Conservation (phyloP, 1,140 invertebrate genomes). For the Pseudomyrmex gracilis region DNA sequence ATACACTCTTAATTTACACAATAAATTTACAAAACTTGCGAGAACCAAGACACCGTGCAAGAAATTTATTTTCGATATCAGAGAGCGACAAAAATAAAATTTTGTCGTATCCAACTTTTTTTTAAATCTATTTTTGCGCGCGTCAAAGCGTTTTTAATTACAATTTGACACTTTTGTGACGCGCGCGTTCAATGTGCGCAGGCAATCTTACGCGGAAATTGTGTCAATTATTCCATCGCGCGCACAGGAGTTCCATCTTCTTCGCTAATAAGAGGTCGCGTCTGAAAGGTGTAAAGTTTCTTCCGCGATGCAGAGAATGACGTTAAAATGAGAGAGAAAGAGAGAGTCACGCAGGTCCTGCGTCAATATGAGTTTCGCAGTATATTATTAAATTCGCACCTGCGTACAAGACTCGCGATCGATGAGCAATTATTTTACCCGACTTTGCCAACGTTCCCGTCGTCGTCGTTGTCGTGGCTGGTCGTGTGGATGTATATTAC, state of each 20-base stretch:
- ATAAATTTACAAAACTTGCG: not conserved
- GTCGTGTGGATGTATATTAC: constrained; percentile 62
- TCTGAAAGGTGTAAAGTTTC: constrained; percentile 34
- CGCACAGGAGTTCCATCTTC: constrained; percentile 9
- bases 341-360: constrained; percentile 23
- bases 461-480: constrained; percentile 22
- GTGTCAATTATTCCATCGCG: constrained; percentile 5
- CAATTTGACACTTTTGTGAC: constrained; percentile 11
- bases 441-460: constrained; percentile 22
- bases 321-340: not conserved
- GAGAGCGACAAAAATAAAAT: not conserved
- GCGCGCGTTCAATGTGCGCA: not conserved
- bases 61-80: not conserved
- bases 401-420: constrained; percentile 35
- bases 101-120: not conserved
- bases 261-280: not conserved
- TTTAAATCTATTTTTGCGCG: not conserved
- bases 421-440: constrained; percentile 60
- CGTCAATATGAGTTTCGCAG: constrained; percentile 38
- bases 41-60: not conserved
- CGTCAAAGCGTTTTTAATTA: constrained; percentile 10
- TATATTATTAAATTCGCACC: constrained; percentile 61
- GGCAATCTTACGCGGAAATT: not conserved
- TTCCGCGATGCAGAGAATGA: constrained; percentile 14
- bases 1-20: too few species aligned